These are phyloP conservation scores for Semotilus atromaculatus DNA, from an alignment of 2,797 vertebrate species.

Conservation along the genomic window DNA sequence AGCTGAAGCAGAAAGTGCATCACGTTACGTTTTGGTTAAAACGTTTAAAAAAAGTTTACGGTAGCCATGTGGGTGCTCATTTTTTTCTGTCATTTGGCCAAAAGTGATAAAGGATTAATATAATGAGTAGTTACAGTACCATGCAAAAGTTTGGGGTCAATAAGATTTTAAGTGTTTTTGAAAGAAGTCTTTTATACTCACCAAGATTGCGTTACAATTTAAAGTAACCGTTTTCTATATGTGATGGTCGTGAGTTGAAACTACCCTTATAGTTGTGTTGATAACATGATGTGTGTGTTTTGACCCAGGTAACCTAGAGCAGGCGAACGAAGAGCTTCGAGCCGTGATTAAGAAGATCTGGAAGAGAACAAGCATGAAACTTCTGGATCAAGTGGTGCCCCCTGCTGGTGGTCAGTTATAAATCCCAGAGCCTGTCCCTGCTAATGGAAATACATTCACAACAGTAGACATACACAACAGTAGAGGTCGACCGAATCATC, in stretches of 20 bases:
- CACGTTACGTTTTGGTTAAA: no score
- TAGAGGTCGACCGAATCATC: no score
- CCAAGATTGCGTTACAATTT: neutral
- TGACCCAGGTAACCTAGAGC: conserved; percentile 92
- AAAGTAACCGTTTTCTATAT: neutral
- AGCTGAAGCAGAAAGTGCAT: no score
- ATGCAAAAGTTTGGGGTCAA: neutral
- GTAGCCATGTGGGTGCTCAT: no score
- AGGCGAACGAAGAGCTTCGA: conserved; percentile 98
- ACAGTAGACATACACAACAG: conserved; percentile 48
- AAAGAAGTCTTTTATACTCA: neutral
- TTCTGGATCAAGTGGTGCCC: conserved; percentile 98
- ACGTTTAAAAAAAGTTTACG: no score
- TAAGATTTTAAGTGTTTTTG: neutral
- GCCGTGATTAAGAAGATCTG: conserved; percentile 99
- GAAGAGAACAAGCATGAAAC: conserved; percentile 99
- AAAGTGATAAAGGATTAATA: no score
- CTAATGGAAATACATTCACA: conserved; percentile 37
- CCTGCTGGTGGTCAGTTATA: conserved; percentile 96
- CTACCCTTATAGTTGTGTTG: neutral
- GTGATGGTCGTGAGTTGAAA: neutral
- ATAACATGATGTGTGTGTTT: conserved; percentile 27
- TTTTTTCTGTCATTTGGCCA: no score
- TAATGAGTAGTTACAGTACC: no score
- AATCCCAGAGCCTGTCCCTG: conserved; percentile 29